phyloP scores from a whole-genome alignment of 1,140 invertebrate species.

The Andricus grossulariae region DNA sequence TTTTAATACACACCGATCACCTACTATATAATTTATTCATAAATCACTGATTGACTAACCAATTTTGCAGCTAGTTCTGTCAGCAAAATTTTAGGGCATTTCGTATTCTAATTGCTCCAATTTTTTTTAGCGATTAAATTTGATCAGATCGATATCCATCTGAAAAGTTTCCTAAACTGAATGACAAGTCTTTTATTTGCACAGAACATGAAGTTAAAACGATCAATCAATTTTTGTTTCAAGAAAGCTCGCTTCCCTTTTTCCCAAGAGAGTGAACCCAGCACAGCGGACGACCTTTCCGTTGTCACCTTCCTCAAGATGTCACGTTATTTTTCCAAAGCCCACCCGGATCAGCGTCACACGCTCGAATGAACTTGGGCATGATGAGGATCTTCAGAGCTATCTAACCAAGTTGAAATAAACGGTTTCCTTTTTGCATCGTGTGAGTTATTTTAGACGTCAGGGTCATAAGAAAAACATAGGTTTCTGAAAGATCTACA shows the following conservation, averaged over 20 bases:
- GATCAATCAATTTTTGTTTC: conserved; percentile 24
- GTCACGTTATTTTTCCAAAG: conserved; percentile 28
- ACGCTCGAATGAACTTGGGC: conserved; percentile 20
- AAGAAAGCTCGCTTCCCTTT: background rate
- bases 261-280: background rate
- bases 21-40: too few relatives aligned
- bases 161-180: background rate
- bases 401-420: conserved; percentile 17
- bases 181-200: conserved; percentile 22
- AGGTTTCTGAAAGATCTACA: conserved; percentile 2
- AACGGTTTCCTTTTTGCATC: conserved; percentile 11
- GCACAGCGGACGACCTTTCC: background rate
- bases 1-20: background rate
- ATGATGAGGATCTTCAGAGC: conserved; percentile 29
- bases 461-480: conserved; percentile 15
- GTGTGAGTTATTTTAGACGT: background rate
- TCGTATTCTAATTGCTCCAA: too few relatives aligned
- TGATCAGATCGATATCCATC: background rate
- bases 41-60: too few relatives aligned
- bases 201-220: conserved; percentile 26
- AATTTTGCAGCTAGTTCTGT: too few relatives aligned
- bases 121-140: background rate
- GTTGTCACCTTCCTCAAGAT: conserved; percentile 27
- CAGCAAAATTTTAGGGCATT: too few relatives aligned
- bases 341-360: conserved; percentile 27